Evolutionary conservation across 1,140 invertebrate genomes (phyloP).

Genomic region (Drosophila erecta): DNA sequence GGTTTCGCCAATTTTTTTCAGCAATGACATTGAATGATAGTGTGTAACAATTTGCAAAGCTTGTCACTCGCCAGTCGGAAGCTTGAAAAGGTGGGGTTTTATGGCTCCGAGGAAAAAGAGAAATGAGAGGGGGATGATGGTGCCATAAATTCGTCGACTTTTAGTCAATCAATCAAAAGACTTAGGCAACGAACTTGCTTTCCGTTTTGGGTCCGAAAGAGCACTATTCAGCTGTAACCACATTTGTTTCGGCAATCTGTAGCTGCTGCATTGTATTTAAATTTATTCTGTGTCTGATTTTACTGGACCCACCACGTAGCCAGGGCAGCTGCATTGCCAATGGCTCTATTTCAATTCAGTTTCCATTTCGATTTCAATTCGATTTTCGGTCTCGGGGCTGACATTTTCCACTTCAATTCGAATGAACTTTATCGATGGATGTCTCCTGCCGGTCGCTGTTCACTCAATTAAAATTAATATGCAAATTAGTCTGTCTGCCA

Average conservation of each 20-base stretch:
- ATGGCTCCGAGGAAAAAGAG: conserved; percentile 19
- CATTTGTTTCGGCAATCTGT: conserved; percentile 56
- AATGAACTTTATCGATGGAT: conserved; percentile 41
- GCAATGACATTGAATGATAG: conserved; percentile 62
- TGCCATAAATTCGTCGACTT: conserved; percentile 24
- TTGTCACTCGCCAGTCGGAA: conserved; percentile 54
- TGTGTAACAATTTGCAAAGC: conserved; percentile 57
- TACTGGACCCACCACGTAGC: conserved; percentile 44
- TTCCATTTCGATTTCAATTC: conserved; percentile 47
- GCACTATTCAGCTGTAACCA: conserved; percentile 2
- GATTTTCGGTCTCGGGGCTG: conserved; percentile 40
- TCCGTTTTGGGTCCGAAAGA: conserved; percentile 3
- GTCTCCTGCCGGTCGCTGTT: conserved; percentile 29
- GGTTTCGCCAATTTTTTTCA: conserved; percentile 13
- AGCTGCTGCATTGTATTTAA: conserved; percentile 69
- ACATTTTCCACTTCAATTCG: conserved; percentile 53
- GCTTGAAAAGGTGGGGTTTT: conserved; percentile 29
- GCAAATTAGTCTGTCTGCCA: conserved; percentile 66
- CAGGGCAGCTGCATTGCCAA: conserved; percentile 42
- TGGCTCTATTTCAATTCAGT: conserved; percentile 65
- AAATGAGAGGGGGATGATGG: conserved; percentile 24
- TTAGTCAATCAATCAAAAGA: conserved; percentile 52
- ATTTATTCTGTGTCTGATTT: conserved; percentile 57
- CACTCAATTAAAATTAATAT: conserved; percentile 81
- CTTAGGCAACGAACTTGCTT: conserved; percentile 66